Percentiles rank a stretch among this genome's conserved stretches.
phyloP scores from a whole-genome alignment of 2,113 vertebrate genomes.

The Xyrauchen texanus region DNA sequence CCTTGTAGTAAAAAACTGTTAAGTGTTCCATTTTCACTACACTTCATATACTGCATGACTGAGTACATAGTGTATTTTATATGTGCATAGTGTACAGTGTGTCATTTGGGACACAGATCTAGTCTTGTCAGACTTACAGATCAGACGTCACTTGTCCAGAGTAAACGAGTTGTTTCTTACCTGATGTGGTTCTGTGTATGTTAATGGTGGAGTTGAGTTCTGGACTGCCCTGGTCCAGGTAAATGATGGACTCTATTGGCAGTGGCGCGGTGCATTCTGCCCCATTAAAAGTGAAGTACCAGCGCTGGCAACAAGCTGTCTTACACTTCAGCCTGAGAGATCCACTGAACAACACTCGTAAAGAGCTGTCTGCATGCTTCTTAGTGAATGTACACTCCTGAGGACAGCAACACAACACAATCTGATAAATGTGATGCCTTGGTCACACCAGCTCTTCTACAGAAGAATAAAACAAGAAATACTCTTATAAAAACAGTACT shows the following conservation, averaged over 20 bases:
- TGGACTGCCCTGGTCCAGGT: slow-evolving; percentile 93
- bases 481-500: no score
- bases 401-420: neutral
- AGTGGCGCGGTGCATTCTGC: slow-evolving; percentile 92
- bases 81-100: no score
- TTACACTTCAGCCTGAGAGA: slow-evolving; percentile 94
- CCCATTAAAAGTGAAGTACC: slow-evolving; percentile 98
- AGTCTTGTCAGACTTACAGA: no score
- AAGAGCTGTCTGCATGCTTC: slow-evolving; percentile 86
- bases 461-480: no score
- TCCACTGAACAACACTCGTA: slow-evolving; percentile 93
- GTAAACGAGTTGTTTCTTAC: slow-evolving; percentile 61
- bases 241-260: slow-evolving; percentile 96
- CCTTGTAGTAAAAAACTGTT: no score
- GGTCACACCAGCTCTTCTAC: neutral
- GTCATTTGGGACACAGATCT: no score
- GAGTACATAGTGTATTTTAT: no score
- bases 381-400: slow-evolving; percentile 98
- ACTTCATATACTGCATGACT: no score
- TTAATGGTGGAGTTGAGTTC: slow-evolving; percentile 98
- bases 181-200: slow-evolving; percentile 95
- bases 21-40: no score
- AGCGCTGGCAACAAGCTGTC: slow-evolving; percentile 92
- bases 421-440: neutral
- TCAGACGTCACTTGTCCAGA: no score